phyloP scores from a whole-genome alignment of 2,113 vertebrate genomes.

The Haemorhous mexicanus region DNA sequence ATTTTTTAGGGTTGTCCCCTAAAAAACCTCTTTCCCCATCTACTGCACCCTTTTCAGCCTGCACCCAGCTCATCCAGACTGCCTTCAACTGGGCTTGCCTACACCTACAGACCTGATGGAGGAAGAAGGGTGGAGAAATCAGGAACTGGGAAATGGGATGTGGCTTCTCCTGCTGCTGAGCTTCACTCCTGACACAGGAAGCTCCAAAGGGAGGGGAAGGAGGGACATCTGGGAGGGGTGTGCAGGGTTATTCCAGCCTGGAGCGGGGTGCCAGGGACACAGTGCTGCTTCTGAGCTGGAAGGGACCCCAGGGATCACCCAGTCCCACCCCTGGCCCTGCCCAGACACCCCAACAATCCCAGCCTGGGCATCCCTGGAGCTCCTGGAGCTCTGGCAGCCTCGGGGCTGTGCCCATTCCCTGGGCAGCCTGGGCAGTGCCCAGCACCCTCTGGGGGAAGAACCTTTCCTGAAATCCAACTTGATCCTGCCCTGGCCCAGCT shows the following conservation, averaged over 20 bases:
- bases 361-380: neutral
- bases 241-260: neutral
- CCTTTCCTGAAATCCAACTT: rapidly evolving
- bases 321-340: rapidly evolving
- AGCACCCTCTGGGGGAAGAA: neutral
- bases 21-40: neutral
- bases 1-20: neutral
- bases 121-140: neutral
- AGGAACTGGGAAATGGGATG: neutral
- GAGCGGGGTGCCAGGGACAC: rapidly evolving
- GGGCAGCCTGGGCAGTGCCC: neutral
- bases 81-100: neutral
- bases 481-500: rapidly evolving
- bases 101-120: neutral
- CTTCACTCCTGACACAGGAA: neutral
- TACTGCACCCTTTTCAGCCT: neutral
- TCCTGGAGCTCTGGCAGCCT: neutral
- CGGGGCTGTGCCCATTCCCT: neutral
- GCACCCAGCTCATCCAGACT: neutral
- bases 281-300: neutral
- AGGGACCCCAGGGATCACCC: rapidly evolving
- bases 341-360: neutral
- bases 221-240: neutral
- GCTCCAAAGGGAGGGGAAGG: neutral
- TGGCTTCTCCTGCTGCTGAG: neutral